A percentile compares a stretch with the other conserved stretches of the same genome.
Evolutionary conservation across 2,888 invertebrate species (phyloP).

Genomic region (Hirtodrosophila duncani): DNA sequence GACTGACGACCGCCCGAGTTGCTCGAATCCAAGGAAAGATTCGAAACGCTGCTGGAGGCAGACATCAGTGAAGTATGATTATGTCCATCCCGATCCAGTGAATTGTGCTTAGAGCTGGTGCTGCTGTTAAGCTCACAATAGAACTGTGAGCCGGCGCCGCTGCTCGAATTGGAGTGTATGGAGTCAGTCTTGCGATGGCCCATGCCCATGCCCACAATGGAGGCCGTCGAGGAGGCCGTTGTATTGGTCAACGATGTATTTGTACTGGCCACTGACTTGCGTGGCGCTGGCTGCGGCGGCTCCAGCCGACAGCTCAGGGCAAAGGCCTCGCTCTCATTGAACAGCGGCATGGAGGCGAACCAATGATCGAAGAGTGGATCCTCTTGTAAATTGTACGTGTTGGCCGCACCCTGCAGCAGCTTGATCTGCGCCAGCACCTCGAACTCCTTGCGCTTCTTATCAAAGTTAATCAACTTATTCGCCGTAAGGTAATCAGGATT

Average conservation of each 20-base stretch:
- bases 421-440: constrained; percentile 98
- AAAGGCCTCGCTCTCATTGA: constrained; percentile 95
- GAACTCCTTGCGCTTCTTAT: constrained; percentile 98
- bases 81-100: constrained; percentile 87
- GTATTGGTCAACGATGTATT: constrained; percentile 68
- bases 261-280: constrained; percentile 65
- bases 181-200: constrained; percentile 92
- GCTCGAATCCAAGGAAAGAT: constrained; percentile 89
- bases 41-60: constrained; percentile 78
- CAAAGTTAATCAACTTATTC: constrained; percentile 94
- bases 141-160: constrained; percentile 91
- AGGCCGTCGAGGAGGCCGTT: constrained; percentile 61
- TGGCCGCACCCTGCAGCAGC: constrained; percentile 95
- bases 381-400: constrained; percentile 92
- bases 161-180: constrained; percentile 91
- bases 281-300: constrained; percentile 81
- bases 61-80: constrained; percentile 75
- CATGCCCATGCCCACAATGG: constrained; percentile 39
- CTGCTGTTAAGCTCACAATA: constrained; percentile 85
- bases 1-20: constrained; percentile 81
- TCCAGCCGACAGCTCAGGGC: constrained; percentile 94
- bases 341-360: constrained; percentile 94
- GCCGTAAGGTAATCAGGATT: constrained; percentile 89
- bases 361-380: constrained; percentile 95
- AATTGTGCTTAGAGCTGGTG: constrained; percentile 86